A percentile compares a stretch with the other conserved stretches of the same genome.
phyloP scores from a whole-genome alignment of 2,113 vertebrate species.

The Nannospalax galili region DNA sequence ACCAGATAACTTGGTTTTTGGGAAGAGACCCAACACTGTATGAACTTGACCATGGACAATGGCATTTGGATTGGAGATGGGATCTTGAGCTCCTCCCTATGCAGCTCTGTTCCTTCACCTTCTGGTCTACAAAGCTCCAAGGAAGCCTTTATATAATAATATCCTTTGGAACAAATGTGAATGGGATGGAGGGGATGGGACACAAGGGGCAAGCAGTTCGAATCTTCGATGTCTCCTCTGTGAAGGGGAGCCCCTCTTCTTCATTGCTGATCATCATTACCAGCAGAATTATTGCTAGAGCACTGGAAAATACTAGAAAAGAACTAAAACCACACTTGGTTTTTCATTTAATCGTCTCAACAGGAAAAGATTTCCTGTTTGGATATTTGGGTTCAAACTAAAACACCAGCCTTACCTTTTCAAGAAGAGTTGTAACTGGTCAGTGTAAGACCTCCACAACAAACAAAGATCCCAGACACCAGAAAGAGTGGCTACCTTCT shows the following conservation, averaged over 20 bases:
- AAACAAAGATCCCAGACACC: neutral
- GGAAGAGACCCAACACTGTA: neutral
- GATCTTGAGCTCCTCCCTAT: neutral
- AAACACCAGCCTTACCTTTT: conserved; percentile 76
- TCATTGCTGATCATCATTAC: neutral
- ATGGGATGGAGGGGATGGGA: neutral
- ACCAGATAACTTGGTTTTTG: neutral
- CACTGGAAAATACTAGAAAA: conserved; percentile 33
- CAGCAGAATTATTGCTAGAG: neutral
- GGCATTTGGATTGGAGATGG: neutral
- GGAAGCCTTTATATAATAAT: too few species aligned
- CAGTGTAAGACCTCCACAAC: neutral
- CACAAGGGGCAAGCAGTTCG: neutral
- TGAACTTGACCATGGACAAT: neutral
- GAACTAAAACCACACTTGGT: neutral
- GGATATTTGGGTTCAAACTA: conserved; percentile 72
- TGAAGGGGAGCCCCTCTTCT: neutral
- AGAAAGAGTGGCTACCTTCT: neutral
- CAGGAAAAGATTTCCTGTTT: conserved; percentile 53
- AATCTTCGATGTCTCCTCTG: neutral
- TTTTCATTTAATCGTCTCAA: neutral
- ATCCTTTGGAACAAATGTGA: neutral
- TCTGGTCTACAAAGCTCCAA: neutral
- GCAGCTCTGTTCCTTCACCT: neutral
- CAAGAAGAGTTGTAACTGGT: conserved; percentile 78